Evolutionary conservation across 2,888 invertebrate genomes (phyloP), one percentile per base, ranked within the genome.

Genomic region (Azorinus chamasolen): DNA sequence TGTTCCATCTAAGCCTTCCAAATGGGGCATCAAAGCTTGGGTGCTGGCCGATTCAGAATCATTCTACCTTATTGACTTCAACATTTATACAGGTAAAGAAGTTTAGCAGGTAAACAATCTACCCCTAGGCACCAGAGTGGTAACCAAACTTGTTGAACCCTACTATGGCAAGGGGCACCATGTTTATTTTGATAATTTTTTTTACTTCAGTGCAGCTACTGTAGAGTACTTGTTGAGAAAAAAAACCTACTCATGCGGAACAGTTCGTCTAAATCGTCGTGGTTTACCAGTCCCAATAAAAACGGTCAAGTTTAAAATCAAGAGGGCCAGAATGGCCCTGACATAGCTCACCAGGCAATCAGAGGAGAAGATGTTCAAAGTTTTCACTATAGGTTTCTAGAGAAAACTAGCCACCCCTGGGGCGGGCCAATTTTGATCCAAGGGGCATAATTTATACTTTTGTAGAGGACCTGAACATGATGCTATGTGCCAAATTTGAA

Each of bases 21-120:
- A 68, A 22, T 73, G 73, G 66, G 66, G 66, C 0, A 1, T 68
- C 43, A 73, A 68, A 45, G 57, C 54, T 2, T 73, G 73, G 73
- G 54, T 51, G n/a, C 37, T 61, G 10, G 73, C 62, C n/a, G 66
- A 66, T 46, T 1, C 50, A 14, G 39, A 27, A 22, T 32, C 55
- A n/a, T 61, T 61, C 2, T 68, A 66, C 46, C 45, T 66, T 2
- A 55, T n/a, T 10, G 61, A 61, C 18, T 73, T 59, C 61, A 2
- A 48, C 1, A 6, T 73, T 0, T 73, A 73, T 50, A 70, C 70
- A n/a, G 70, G 70, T 1, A 70, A 62, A 50, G 18, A 51, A 18
- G 6, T 24, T 20, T 25, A 51, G 12, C 24, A 51, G 8, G 12
- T 32, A 5, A 37, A 37, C 32, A 25, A 5, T 12, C 22, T 20